These are phyloP conservation scores for Tupaia tana DNA, from an alignment of 2,113 vertebrate species.

Conservation along the genomic window DNA sequence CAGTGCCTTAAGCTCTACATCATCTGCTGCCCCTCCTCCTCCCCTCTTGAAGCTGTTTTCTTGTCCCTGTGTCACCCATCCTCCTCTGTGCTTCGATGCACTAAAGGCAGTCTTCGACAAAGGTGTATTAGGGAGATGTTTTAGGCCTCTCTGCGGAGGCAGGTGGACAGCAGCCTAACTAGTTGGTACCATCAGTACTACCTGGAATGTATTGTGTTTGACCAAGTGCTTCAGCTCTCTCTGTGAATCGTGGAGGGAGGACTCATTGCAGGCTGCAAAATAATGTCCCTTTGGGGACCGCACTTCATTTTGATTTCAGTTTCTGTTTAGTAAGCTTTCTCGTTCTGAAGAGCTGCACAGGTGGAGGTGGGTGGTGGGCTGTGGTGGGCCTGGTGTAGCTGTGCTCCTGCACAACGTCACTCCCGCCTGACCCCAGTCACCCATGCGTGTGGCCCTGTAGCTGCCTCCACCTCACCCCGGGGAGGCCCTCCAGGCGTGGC, in stretches of 20 bases:
- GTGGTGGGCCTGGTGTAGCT: fast-evolving
- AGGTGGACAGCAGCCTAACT: neutral
- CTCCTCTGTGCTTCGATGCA: neutral
- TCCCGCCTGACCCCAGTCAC: neutral
- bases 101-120: neutral
- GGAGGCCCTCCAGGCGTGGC: neutral
- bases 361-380: neutral
- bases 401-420: fast-evolving
- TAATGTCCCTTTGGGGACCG: neutral
- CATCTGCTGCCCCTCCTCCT: neutral
- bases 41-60: neutral
- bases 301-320: neutral
- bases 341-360: neutral
- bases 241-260: neutral
- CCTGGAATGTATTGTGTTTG: neutral
- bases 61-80: neutral
- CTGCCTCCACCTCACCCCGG: no score
- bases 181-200: neutral
- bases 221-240: fast-evolving
- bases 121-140: neutral
- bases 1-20: no score
- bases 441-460: fast-evolving
- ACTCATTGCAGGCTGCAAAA: neutral
- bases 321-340: neutral
- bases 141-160: neutral